Conservation (phyloP, 2,888 invertebrate species). For the Folsomia manolachei region DNA sequence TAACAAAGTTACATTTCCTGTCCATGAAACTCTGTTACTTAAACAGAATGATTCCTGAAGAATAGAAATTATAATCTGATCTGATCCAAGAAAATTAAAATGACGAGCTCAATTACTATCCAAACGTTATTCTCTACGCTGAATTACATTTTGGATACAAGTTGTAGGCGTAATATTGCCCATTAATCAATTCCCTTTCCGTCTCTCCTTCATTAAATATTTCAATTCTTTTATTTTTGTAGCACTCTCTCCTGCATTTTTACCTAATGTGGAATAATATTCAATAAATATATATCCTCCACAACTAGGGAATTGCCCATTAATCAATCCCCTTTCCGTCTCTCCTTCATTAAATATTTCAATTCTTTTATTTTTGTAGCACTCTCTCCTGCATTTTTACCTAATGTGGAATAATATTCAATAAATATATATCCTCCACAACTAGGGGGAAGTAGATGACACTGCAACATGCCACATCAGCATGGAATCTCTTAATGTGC, state of each 20-base stretch:
- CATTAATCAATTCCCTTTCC: background rate
- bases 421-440: background rate
- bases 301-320: no score
- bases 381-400: background rate
- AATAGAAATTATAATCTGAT: no score
- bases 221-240: background rate
- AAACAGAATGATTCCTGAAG: no score
- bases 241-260: background rate
- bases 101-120: no score
- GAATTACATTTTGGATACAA: no score
- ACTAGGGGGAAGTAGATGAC: background rate
- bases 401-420: background rate
- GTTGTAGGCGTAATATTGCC: background rate
- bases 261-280: background rate
- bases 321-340: no score
- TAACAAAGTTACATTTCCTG: no score
- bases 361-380: background rate
- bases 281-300: background rate
- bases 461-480: background rate
- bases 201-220: background rate
- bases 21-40: no score
- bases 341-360: background rate
- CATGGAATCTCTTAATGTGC: background rate
- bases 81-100: no score
- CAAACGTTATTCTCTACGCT: no score